phyloP scores from a whole-genome alignment of 1,140 invertebrate genomes.

The Micrasema minimum region DNA sequence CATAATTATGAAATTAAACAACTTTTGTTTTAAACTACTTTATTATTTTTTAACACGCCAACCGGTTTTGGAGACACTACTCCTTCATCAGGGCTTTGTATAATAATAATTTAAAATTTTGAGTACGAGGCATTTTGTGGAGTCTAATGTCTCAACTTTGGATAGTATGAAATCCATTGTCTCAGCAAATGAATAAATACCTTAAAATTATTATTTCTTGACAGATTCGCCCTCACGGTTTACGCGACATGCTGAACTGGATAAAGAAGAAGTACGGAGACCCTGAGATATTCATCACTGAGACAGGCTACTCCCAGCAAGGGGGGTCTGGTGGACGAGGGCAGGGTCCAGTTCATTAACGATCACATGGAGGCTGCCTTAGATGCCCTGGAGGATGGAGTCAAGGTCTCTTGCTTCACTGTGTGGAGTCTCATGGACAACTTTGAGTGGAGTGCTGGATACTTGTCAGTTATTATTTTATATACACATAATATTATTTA shows the following conservation, averaged over 20 bases:
- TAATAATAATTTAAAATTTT: too few relatives aligned
- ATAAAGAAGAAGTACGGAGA: constrained; percentile 68
- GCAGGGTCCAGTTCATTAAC: constrained; percentile 66
- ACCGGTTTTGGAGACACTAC: too few relatives aligned
- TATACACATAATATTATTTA: too few relatives aligned
- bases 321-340: constrained; percentile 63
- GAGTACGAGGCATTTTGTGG: too few relatives aligned
- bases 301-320: constrained; percentile 68
- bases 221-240: constrained; percentile 69
- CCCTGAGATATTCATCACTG: constrained; percentile 69
- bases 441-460: constrained; percentile 72
- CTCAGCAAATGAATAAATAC: too few relatives aligned
- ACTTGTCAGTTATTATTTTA: constrained; percentile 42
- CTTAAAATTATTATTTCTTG: too few relatives aligned
- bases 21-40: too few relatives aligned
- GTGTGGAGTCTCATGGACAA: constrained; percentile 77
- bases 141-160: too few relatives aligned
- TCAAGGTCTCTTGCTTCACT: constrained; percentile 72
- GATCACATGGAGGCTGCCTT: constrained; percentile 61
- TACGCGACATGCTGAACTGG: constrained; percentile 71
- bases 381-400: constrained; percentile 63
- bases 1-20: too few relatives aligned
- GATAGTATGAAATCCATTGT: too few relatives aligned
- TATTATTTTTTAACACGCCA: too few relatives aligned
- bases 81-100: too few relatives aligned